A percentile compares a stretch with the other conserved stretches of the same genome.
These are phyloP conservation scores for Chitala chitala DNA, from an alignment of 2,113 vertebrate species.

Conservation along the genomic window DNA sequence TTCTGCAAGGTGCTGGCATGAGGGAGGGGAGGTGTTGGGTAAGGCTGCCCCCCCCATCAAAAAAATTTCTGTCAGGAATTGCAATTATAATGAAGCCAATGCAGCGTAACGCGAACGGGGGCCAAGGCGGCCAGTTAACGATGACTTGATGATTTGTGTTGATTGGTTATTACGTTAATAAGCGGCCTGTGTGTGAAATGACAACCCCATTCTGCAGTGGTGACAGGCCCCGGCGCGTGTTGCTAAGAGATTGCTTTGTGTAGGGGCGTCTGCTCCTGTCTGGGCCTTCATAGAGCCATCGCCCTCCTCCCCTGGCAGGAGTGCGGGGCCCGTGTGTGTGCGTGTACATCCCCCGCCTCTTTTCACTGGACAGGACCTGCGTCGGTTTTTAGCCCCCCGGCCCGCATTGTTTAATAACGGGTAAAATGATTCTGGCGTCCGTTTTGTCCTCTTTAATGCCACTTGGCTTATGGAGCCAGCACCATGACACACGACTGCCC, in stretches of 20 bases:
- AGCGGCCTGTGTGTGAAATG: background rate
- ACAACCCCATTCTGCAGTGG: background rate
- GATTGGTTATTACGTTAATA: conserved; percentile 1
- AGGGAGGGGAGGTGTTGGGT: background rate
- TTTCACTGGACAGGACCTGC: background rate
- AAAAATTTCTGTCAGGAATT: background rate
- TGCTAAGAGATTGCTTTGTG: conserved; percentile 5
- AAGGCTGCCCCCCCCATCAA: background rate
- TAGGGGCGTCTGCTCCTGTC: background rate
- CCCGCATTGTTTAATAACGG: background rate
- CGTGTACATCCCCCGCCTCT: background rate
- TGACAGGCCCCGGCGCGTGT: background rate
- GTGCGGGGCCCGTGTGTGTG: background rate
- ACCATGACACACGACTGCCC: too few relatives aligned
- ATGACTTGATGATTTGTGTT: background rate
- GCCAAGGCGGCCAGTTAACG: too few relatives aligned
- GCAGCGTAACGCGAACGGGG: background rate
- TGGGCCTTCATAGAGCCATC: too few relatives aligned
- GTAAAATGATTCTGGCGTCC: background rate
- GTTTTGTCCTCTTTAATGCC: background rate
- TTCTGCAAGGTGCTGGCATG: too few relatives aligned
- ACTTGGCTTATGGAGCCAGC: too few relatives aligned
- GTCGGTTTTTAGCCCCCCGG: background rate
- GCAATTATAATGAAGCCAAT: background rate
- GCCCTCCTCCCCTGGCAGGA: background rate